These are phyloP conservation scores for Campoplex capitator DNA, from an alignment of 2,888 invertebrate genomes.

Conservation along the genomic window DNA sequence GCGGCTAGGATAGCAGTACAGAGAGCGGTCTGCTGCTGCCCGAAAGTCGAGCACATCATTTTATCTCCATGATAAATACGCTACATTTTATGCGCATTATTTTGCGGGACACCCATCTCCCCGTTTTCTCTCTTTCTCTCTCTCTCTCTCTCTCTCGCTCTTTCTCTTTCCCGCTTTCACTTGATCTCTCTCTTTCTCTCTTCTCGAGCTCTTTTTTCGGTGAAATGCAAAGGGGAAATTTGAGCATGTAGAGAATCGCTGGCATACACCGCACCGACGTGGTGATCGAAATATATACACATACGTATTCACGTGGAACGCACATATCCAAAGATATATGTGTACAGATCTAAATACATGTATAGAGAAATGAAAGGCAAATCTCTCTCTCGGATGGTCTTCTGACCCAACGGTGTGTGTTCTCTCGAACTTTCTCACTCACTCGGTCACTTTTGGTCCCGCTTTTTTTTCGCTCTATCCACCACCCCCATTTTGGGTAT, in stretches of 20 bases:
- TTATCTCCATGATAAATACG: constrained; percentile 84
- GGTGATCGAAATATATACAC: constrained; percentile 83
- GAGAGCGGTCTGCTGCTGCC: constrained; percentile 77
- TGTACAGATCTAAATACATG: constrained; percentile 77
- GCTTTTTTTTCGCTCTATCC: constrained; percentile 76
- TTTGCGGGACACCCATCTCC: constrained; percentile 80
- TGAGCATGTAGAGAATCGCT: constrained; percentile 21
- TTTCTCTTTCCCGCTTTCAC: constrained; percentile 86
- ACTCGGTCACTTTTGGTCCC: constrained; percentile 65
- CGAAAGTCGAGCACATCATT: constrained; percentile 83
- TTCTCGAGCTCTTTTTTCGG: constrained; percentile 28
- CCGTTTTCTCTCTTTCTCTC: constrained; percentile 87
- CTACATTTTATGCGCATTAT: constrained; percentile 84
- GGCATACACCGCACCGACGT: not conserved
- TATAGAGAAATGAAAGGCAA: constrained; percentile 3
- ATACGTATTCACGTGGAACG: constrained; percentile 79
- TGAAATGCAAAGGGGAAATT: constrained; percentile 24
- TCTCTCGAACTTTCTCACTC: constrained; percentile 69
- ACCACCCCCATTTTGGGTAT: constrained; percentile 79
- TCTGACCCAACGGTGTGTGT: constrained; percentile 51
- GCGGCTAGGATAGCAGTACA: constrained; percentile 71
- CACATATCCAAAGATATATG: constrained; percentile 73
- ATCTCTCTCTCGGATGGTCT: constrained; percentile 73
- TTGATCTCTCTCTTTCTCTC: constrained; percentile 67
- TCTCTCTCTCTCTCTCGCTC: constrained; percentile 66